Evolutionary conservation across 2,888 invertebrate species (phyloP).

Genomic region (Podotricha telesiphe): DNA sequence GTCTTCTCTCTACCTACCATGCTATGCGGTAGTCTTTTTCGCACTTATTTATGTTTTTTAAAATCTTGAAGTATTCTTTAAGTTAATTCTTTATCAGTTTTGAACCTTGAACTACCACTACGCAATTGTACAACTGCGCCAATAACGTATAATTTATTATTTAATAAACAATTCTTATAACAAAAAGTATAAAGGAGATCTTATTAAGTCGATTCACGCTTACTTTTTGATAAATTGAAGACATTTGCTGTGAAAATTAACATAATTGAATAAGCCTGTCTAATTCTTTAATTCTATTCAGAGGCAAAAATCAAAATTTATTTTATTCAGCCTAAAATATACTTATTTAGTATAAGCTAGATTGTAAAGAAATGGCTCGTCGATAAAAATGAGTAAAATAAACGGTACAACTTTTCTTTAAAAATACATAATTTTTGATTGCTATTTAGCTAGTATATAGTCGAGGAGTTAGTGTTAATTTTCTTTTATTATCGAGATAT

Average conservation of each 20-base stretch:
- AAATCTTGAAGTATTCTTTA: too few species aligned
- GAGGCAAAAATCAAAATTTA: slow-evolving; percentile 11
- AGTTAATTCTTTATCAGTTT: too few species aligned
- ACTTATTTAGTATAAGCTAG: not conserved
- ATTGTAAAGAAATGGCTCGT: too few species aligned
- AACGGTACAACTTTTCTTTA: not conserved
- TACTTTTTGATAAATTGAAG: slow-evolving; percentile 5
- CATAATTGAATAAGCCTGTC: not conserved
- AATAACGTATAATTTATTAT: not conserved
- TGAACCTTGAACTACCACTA: not conserved
- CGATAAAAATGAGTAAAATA: too few species aligned
- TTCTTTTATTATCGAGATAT: too few species aligned
- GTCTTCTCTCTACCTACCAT: too few species aligned
- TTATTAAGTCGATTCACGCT: slow-evolving; percentile 11
- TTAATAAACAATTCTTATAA: slow-evolving; percentile 2
- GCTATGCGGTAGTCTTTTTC: too few species aligned
- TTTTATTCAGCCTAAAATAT: not conserved
- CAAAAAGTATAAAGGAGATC: slow-evolving; percentile 5
- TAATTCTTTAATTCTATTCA: slow-evolving; percentile 7
- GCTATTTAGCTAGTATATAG: too few species aligned
- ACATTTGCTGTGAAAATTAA: slow-evolving; percentile 2
- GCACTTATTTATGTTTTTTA: too few species aligned
- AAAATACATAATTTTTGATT: slow-evolving; percentile 5
- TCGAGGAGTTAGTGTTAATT: too few species aligned
- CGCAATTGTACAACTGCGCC: too few species aligned